Percentiles rank a stretch among this genome's conserved stretches.
These are phyloP conservation scores for Thamnaconus septentrionalis DNA, from an alignment of 2,113 vertebrate species.

Conservation along the genomic window DNA sequence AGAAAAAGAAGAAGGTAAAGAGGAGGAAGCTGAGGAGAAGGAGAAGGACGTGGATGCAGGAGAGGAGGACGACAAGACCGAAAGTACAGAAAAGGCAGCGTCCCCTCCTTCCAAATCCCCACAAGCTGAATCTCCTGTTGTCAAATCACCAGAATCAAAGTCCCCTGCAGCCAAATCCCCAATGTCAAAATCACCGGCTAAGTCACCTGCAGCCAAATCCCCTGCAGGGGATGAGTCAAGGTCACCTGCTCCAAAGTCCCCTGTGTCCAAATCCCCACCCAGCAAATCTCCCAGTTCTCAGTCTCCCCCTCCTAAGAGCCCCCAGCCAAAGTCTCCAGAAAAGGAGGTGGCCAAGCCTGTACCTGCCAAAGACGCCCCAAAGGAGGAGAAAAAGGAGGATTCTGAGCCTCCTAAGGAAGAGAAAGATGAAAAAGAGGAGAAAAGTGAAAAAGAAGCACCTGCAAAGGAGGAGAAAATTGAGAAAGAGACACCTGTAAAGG, in stretches of 20 bases:
- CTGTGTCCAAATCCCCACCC: not conserved
- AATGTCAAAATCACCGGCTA: slow-evolving; percentile 20
- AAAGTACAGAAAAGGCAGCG: slow-evolving; percentile 51
- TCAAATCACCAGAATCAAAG: slow-evolving; percentile 59
- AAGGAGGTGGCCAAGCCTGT: slow-evolving; percentile 49
- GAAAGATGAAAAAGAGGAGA: slow-evolving; percentile 53
- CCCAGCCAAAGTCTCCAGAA: slow-evolving; percentile 68
- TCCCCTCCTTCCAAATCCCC: slow-evolving; percentile 55
- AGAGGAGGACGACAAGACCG: slow-evolving; percentile 45
- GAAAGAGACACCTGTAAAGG: slow-evolving; percentile 37
- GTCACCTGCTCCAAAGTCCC: slow-evolving; percentile 49
- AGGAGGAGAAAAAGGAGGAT: slow-evolving; percentile 50
- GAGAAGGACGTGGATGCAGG: slow-evolving; percentile 29
- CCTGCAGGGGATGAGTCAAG: slow-evolving; percentile 25
- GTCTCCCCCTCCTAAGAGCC: slow-evolving; percentile 60
- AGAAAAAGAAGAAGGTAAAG: slow-evolving; percentile 20
- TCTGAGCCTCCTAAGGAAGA: slow-evolving; percentile 41
- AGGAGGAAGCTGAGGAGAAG: slow-evolving; percentile 41
- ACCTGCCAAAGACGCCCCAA: slow-evolving; percentile 43
- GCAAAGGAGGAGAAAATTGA: slow-evolving; percentile 45
- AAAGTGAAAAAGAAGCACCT: slow-evolving; percentile 42
- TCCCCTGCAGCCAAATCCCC: slow-evolving; percentile 64
- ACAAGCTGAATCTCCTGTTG: slow-evolving; percentile 49
- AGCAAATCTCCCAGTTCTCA: slow-evolving; percentile 58
- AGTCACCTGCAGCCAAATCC: slow-evolving; percentile 27